phyloP scores from a whole-genome alignment of 2,113 vertebrate species.

The Elachura formosa region DNA sequence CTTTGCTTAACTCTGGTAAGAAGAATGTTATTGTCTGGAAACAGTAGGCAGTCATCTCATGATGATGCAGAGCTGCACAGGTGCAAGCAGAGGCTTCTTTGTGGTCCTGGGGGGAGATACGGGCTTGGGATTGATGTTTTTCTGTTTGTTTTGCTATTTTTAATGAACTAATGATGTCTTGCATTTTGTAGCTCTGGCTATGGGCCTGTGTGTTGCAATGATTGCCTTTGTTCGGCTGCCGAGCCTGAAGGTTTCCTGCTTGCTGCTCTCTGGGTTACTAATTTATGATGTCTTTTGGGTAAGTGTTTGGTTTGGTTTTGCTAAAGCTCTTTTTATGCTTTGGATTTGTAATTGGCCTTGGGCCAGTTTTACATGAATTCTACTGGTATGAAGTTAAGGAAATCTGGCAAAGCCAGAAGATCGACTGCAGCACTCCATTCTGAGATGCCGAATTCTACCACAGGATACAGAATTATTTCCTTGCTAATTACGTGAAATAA shows the following conservation, averaged over 20 bases:
- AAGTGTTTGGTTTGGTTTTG: conserved; percentile 62
- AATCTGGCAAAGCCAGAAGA: neutral
- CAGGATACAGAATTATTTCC: neutral
- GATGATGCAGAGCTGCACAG: neutral
- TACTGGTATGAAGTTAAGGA: neutral
- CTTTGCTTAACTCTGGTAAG: neutral
- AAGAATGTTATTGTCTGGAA: neutral
- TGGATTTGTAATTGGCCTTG: neutral
- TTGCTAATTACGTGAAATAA: neutral
- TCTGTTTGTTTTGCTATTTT: neutral
- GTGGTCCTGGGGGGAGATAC: neutral
- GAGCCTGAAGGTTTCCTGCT: conserved; percentile 98
- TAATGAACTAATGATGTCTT: neutral
- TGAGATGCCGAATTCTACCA: neutral
- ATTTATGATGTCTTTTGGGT: conserved; percentile 99
- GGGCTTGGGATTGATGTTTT: neutral
- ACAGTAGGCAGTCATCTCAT: neutral
- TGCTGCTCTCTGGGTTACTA: conserved; percentile 95
- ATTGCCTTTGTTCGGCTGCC: conserved; percentile 98
- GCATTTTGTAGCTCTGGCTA: conserved; percentile 87
- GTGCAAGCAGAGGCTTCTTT: neutral
- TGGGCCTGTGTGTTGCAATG: conserved; percentile 99
- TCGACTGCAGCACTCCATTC: neutral
- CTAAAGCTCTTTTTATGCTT: neutral
- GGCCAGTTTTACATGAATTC: neutral